Percentiles rank a stretch among this genome's conserved stretches.
These are phyloP conservation scores for Drosophila antonietae DNA, from an alignment of 2,888 invertebrate species.

Conservation along the genomic window DNA sequence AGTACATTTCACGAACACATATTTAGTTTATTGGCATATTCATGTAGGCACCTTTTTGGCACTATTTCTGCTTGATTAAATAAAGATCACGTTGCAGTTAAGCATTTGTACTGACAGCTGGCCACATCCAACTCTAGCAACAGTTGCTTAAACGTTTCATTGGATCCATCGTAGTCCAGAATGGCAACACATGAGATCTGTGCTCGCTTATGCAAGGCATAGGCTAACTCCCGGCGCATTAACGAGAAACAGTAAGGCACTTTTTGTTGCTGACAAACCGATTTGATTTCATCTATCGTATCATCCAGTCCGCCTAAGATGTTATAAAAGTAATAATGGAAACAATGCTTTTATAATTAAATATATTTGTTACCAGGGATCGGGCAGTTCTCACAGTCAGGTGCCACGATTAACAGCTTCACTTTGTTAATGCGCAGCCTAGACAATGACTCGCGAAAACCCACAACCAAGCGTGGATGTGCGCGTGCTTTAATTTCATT, in stretches of 20 bases:
- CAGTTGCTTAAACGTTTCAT: constrained; percentile 83
- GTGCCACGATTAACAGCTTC: constrained; percentile 87
- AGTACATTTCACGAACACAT: not conserved
- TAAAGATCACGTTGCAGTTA: constrained; percentile 56
- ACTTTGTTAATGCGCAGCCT: constrained; percentile 87
- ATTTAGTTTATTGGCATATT: not conserved
- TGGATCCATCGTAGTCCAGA: constrained; percentile 87
- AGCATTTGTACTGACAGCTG: constrained; percentile 50
- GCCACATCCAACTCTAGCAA: constrained; percentile 64
- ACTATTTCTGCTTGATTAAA: constrained; percentile 41
- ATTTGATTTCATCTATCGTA: constrained; percentile 85
- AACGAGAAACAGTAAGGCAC: constrained; percentile 87
- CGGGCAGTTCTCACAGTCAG: constrained; percentile 86
- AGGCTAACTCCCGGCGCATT: constrained; percentile 86
- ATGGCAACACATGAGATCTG: constrained; percentile 88
- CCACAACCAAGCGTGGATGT: constrained; percentile 87
- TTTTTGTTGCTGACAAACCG: constrained; percentile 85
- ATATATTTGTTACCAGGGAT: constrained; percentile 57
- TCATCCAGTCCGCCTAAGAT: constrained; percentile 86
- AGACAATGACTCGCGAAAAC: constrained; percentile 87
- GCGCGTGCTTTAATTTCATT: constrained; percentile 87
- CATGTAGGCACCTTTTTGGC: constrained; percentile 37
- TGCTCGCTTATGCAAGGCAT: constrained; percentile 86
- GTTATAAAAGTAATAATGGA: not conserved
- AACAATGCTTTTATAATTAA: not conserved